Evolutionary conservation across 2,888 invertebrate genomes (phyloP).

Genomic region (Ecliptopera silaceata): DNA sequence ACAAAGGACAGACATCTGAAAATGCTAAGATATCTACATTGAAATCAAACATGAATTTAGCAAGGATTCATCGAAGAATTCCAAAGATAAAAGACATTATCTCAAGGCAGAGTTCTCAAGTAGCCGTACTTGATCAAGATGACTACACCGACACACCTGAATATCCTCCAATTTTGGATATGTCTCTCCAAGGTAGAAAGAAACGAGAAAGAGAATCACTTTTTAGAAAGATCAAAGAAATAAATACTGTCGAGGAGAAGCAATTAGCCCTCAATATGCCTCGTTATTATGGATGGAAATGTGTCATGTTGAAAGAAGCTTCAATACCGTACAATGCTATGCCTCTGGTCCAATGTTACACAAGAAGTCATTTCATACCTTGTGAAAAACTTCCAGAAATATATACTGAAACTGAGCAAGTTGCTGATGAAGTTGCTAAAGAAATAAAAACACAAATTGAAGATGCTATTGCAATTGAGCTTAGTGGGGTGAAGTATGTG

Average conservation of each 20-base stretch:
- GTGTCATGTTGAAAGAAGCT: slow-evolving; percentile 84
- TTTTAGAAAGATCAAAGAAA: slow-evolving; percentile 83
- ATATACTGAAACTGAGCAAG: slow-evolving; percentile 76
- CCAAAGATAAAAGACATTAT: slow-evolving; percentile 57
- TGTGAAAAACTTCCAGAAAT: slow-evolving; percentile 83
- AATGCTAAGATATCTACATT: slow-evolving; percentile 10
- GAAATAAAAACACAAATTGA: slow-evolving; percentile 84
- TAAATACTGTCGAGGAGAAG: slow-evolving; percentile 92
- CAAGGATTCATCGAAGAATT: slow-evolving; percentile 59
- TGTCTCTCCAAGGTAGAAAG: slow-evolving; percentile 74
- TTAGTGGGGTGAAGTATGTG: slow-evolving; percentile 81
- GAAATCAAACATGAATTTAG: slow-evolving; percentile 59
- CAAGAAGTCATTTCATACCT: slow-evolving; percentile 88
- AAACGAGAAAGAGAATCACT: slow-evolving; percentile 70
- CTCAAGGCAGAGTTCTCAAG: slow-evolving; percentile 54
- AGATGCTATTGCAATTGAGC: slow-evolving; percentile 86
- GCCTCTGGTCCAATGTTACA: slow-evolving; percentile 88
- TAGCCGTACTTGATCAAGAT: slow-evolving; percentile 57
- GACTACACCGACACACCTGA: slow-evolving; percentile 71
- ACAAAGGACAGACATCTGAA: not conserved
- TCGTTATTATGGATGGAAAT: slow-evolving; percentile 90
- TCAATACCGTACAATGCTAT: slow-evolving; percentile 86
- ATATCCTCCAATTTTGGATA: slow-evolving; percentile 86
- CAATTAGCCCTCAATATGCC: slow-evolving; percentile 92
- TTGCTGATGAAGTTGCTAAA: slow-evolving; percentile 73